These are phyloP conservation scores for Acropora tenuis DNA, from an alignment of 64 coral and sea anemone genomes.

Conservation along the genomic window DNA sequence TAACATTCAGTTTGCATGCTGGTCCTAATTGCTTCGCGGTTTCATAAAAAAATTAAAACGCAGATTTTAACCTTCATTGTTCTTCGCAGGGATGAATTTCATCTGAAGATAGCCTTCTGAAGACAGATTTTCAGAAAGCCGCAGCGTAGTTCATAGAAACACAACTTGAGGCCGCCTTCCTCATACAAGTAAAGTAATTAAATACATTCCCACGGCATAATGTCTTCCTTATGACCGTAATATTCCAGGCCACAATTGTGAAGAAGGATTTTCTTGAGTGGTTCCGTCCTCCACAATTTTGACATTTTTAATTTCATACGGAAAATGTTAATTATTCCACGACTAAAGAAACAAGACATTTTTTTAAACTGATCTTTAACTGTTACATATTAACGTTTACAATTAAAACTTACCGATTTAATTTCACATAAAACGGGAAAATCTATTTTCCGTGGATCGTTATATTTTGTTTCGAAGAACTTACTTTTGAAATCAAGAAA, in stretches of 20 bases:
- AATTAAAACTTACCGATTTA: too few relatives aligned
- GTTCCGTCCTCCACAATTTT: neutral
- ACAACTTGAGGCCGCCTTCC: neutral
- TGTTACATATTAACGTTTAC: too few relatives aligned
- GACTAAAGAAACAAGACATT: neutral
- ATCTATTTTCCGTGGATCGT: too few relatives aligned
- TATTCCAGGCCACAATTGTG: neutral
- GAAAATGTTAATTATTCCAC: neutral
- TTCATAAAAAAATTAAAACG: conserved; percentile 21
- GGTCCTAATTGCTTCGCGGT: conserved; percentile 3
- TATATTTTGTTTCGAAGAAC: too few relatives aligned
- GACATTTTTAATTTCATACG: too few relatives aligned
- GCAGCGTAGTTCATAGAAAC: neutral
- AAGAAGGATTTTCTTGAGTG: conserved; percentile 1
- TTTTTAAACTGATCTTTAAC: neutral
- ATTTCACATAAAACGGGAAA: too few relatives aligned
- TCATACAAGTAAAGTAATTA: neutral
- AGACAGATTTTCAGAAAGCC: conserved; percentile 43
- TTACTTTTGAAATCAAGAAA: too few relatives aligned
- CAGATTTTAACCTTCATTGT: neutral
- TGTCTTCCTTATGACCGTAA: conserved; percentile 26
- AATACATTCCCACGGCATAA: conserved; percentile 14
- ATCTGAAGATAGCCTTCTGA: conserved; percentile 33
- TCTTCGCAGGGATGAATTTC: neutral
- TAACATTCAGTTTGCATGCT: conserved; percentile 6